Base-by-base conservation (phyloP, 2,797 vertebrate genomes). In the Hypotaenidia okinawae region DNA sequence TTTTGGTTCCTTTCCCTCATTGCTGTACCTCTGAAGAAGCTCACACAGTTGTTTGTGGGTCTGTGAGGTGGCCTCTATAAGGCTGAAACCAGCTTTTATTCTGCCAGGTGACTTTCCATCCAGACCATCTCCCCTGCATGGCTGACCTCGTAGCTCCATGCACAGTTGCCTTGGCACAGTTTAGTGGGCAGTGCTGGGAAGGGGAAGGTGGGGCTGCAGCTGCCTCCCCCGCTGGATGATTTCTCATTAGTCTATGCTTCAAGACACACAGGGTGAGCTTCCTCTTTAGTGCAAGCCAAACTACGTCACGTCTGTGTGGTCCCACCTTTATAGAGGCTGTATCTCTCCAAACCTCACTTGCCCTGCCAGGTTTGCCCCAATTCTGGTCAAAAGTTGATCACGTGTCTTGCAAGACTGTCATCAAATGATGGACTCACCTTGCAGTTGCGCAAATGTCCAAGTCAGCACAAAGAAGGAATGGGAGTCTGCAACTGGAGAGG, bases 251-350 rank as follows among this genome's bases (percentile, higher is more conserved):
- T 45, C 39, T 57, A 0, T 22, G 7, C 14, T 9, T 7, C 6
- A 4, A 6, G 32, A 27, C 0, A 1, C 30, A 7, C 33, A 59
- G 19, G 16, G 19, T 76, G 47, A 63, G 10, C 43, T 73, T 76
- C 49, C 23, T 19, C 15, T 35, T 22, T 0, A 1, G 16, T 52
- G 19, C 3, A 2, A 28, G 33, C 39, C 45, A 9, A 66, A 11
- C 51, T 17, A 18, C 37, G 5, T 37, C 32, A 27, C 0, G 2
- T 0, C 21, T 32, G 4, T 37, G n/a, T 30, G 37, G 35, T 73
- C 55, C 27, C 25, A 16, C 13, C 32, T 58, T 85, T 76, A 39
- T n/a, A 45, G 4, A 7, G 22, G 33, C 33, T 23, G 9, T 0
- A 1, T 75, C 37, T 83, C n/a, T 19, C 23, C 4, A 13, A 7